Base-by-base conservation (phyloP, 2,888 invertebrate genomes). In the Thera obeliscata region DNA sequence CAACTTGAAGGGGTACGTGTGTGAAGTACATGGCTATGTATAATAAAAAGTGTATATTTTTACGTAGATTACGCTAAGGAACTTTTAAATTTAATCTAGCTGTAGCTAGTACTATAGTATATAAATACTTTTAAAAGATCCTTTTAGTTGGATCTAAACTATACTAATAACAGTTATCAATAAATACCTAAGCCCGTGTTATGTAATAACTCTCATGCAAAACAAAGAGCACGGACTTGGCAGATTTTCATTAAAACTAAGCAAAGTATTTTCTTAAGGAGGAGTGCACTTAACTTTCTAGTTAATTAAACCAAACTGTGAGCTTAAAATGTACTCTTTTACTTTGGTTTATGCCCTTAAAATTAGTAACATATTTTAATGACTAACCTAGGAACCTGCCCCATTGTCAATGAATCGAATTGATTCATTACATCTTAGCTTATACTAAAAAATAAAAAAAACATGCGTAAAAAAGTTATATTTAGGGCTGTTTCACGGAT, bases 311-410 rank as follows among this genome's bases (percentile, higher is more conserved):
- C 43, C 49, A 49, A 49, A 49, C 2, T 7, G 22, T 12, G 22
- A 49, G 12, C 12, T 49, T 3, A 2, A 12, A 33, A 36, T 6
- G 6, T 43, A 43, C 11, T 3, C 9, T 22, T 35, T 57, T 35
- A 33, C n/a, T 57, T 48, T 57, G 46, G 46, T 57, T 46, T 46
- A 46, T 48, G 46, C 33, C 6, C 46, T 58, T 54, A 54, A 33
- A 54, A 58, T 48, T 35, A 33, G 3, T 48, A 22, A 35, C 33
- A 35, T 33, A 58, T 50, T 46, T 9, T 9, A 46, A 41, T 6
- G 6, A 46, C 48, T 48, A n/a, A 48, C 48, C n/a, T 48, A 48
- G 48, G 48, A n/a, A 48, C 22, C 22, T 22, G 22, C 1, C 11
- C 11, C n/a, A 1, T n/a, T n/a, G 48, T 48, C 4, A 48, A 48